Conservation (phyloP, 2,113 vertebrate species). For the Bujurquina vittata region DNA sequence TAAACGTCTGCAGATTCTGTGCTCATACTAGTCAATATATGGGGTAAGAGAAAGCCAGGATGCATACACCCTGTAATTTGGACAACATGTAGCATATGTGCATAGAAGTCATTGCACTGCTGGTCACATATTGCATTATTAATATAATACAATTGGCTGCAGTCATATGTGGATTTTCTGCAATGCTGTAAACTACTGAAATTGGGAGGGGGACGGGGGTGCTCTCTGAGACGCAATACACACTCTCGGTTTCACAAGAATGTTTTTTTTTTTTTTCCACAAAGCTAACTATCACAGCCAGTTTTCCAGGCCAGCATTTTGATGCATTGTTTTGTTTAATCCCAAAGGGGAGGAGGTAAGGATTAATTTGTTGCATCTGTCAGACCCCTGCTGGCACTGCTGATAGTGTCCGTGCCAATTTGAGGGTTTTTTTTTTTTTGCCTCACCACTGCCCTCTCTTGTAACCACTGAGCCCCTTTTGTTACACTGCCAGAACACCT, state of each 20-base stretch:
- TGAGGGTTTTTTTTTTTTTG: slow-evolving; percentile 48
- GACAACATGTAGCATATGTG: slow-evolving; percentile 9
- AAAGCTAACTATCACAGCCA: slow-evolving; percentile 55
- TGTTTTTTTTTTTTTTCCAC: slow-evolving; percentile 15
- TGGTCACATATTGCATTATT: slow-evolving; percentile 41
- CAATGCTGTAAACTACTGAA: slow-evolving; percentile 34
- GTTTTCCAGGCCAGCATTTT: slow-evolving; percentile 49
- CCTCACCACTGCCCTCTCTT: slow-evolving; percentile 50
- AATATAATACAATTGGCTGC: slow-evolving; percentile 40
- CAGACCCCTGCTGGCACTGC: slow-evolving; percentile 60
- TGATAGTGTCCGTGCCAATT: slow-evolving; percentile 66
- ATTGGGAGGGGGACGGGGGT: slow-evolving; percentile 8
- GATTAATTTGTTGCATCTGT: slow-evolving; percentile 77
- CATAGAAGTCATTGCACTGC: slow-evolving; percentile 38
- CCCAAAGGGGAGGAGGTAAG: slow-evolving; percentile 56
- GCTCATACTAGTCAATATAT: slow-evolving; percentile 3
- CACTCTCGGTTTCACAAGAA: slow-evolving; percentile 17
- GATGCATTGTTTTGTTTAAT: slow-evolving; percentile 72
- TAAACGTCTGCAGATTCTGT: not conserved
- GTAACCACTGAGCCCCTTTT: slow-evolving; percentile 53
- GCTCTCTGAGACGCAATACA: slow-evolving; percentile 33
- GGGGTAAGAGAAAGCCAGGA: not conserved
- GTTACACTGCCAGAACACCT: slow-evolving; percentile 59
- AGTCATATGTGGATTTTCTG: slow-evolving; percentile 45
- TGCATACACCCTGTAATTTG: slow-evolving; percentile 18